Base-by-base conservation (phyloP, 2,888 invertebrate genomes). In the Eilema griseolum region DNA sequence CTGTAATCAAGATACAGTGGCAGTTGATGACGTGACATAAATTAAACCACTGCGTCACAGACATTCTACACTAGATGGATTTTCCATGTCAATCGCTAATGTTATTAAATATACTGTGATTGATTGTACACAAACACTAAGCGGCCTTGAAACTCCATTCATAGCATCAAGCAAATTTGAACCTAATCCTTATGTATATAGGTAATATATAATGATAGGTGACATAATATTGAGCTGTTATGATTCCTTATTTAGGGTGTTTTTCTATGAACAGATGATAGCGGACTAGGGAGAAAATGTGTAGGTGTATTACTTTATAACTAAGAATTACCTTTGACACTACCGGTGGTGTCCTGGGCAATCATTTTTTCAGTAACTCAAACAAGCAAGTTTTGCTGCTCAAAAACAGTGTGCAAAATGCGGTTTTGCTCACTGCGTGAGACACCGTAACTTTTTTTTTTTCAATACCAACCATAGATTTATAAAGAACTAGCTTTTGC, bases 81-180 rank as follows among this genome's bases (percentile, higher is more conserved):
- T 83, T 86, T 73, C 73, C 85, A 68, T 88, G 88, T 88, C 78
- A 71, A 65, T 76, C 63, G 69, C 61, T 87, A 87, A 85, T 86
- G 83, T 80, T 73, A 69, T 75, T 63, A 28, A 10, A 33, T 67
- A 59, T 52, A 56, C 61, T 71, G 64, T 65, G 37, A 26, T 59
- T 59, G 65, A 31, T 23, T 23, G 24, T 24, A 59, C 12, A 52
- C n/a, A 52, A 52, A 52, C 52, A 52, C 20, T n/a, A n/a, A 52
- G n/a, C 52, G 52, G n/a, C 52, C 52, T 52, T 52, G n/a, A 52
- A n/a, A n/a, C 52, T 10, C 52, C 20, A 52, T n/a, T n/a, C 52
- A n/a, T 52, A n/a, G n/a, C 52, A 52, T 52, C 52, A 2, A 52
- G 1, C 52, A 52, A 52, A 52, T 10, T 52, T 52, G 52, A 52